These are phyloP conservation scores for Pseudomyrmex flavicornis DNA, from an alignment of 1,140 invertebrate species.

Conservation along the genomic window DNA sequence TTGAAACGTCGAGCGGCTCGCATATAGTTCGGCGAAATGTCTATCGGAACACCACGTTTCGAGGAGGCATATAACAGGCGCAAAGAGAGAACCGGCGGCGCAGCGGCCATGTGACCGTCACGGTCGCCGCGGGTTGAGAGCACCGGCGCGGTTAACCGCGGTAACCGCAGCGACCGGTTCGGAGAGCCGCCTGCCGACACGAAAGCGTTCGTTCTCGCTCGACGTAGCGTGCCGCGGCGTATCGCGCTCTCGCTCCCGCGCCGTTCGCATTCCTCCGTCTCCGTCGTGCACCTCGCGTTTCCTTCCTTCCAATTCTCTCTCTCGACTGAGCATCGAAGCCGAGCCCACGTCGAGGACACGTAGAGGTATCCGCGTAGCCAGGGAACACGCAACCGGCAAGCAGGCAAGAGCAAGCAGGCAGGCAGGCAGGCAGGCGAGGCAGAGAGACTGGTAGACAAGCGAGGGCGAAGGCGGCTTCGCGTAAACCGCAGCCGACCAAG, in stretches of 20 bases:
- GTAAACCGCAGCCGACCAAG: constrained; percentile 84
- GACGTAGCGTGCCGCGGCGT: constrained; percentile 54
- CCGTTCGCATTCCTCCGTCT: constrained; percentile 40
- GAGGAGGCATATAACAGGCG: constrained; percentile 15
- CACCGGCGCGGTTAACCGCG: constrained; percentile 84
- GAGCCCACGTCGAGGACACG: constrained; percentile 79
- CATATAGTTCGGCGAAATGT: constrained; percentile 30
- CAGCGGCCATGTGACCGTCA: constrained; percentile 43
- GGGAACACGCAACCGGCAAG: constrained; percentile 83
- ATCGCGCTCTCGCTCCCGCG: constrained; percentile 46
- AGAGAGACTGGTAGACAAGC: not conserved
- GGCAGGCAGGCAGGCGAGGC: constrained; percentile 24
- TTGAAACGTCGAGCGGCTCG: not conserved
- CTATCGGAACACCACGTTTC: constrained; percentile 23
- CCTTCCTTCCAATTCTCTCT: constrained; percentile 65
- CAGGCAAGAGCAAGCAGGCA: constrained; percentile 62
- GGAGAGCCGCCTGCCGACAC: constrained; percentile 63
- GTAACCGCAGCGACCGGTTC: constrained; percentile 82
- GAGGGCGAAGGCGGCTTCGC: constrained; percentile 73
- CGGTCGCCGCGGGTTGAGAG: constrained; percentile 82
- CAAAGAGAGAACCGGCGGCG: constrained; percentile 10
- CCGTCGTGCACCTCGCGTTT: constrained; percentile 57
- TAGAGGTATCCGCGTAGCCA: constrained; percentile 79
- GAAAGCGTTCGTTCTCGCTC: constrained; percentile 60
- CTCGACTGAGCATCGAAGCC: constrained; percentile 76